These are phyloP conservation scores for Globodera rostochiensis DNA, from an alignment of 1,140 invertebrate genomes.

Conservation along the genomic window DNA sequence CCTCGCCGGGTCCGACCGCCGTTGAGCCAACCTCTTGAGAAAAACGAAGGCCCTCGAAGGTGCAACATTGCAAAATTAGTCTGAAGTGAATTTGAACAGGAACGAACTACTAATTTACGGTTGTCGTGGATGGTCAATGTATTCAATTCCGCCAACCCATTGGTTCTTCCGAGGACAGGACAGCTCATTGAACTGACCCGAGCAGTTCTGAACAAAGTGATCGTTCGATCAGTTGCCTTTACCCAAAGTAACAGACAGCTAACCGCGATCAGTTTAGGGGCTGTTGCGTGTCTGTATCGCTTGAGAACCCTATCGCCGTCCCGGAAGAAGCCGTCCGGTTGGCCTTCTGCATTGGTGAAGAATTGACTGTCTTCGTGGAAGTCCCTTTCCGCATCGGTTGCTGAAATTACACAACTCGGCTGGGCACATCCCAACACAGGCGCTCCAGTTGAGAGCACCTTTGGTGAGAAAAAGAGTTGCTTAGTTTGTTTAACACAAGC, in stretches of 20 bases:
- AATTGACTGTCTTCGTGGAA: slow-evolving; percentile 53
- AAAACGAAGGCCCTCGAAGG: slow-evolving; percentile 63
- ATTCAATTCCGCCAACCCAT: slow-evolving; percentile 64
- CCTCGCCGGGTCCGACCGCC: slow-evolving; percentile 55
- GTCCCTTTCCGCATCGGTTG: slow-evolving; percentile 49
- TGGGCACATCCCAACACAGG: slow-evolving; percentile 63
- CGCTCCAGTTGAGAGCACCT: slow-evolving; percentile 46
- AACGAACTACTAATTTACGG: slow-evolving; percentile 44
- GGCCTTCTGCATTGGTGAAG: slow-evolving; percentile 52
- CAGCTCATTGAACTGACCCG: slow-evolving; percentile 56
- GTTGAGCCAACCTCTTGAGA: slow-evolving; percentile 63
- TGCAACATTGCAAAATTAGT: slow-evolving; percentile 62
- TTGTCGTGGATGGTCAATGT: slow-evolving; percentile 63
- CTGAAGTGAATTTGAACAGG: slow-evolving; percentile 28
- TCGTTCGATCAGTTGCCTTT: not conserved
- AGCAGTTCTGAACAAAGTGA: slow-evolving; percentile 54
- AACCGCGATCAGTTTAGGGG: slow-evolving; percentile 55
- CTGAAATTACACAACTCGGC: slow-evolving; percentile 55
- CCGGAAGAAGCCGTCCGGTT: slow-evolving; percentile 60
- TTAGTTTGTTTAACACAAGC: not conserved
- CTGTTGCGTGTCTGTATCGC: slow-evolving; percentile 45
- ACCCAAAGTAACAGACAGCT: not conserved
- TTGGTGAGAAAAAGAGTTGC: slow-evolving; percentile 5
- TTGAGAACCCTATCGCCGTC: slow-evolving; percentile 58
- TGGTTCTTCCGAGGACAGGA: slow-evolving; percentile 62